A percentile compares a stretch with the other conserved stretches of the same genome.
phyloP scores from a whole-genome alignment of 1,140 invertebrate genomes.

The Ceratosolen fusciceps region DNA sequence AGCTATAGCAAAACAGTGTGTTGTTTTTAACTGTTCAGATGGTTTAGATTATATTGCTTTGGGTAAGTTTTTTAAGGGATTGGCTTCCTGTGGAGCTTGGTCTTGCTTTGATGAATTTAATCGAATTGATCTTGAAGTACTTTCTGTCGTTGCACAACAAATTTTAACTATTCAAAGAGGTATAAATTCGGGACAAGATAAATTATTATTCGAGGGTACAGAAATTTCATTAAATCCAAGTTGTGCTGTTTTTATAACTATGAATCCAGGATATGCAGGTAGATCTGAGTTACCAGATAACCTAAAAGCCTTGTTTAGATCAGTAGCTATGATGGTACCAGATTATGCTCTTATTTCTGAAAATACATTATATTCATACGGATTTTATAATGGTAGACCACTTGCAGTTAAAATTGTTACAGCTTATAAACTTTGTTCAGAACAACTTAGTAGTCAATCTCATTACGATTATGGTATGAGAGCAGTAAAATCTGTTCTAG shows the following conservation, averaged over 20 bases:
- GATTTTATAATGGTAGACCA: slow-evolving; percentile 91
- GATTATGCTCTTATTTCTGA: slow-evolving; percentile 96
- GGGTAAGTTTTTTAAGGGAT: slow-evolving; percentile 97
- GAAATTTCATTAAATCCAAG: slow-evolving; percentile 87
- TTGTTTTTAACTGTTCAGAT: slow-evolving; percentile 97
- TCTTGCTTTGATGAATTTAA: slow-evolving; percentile 98
- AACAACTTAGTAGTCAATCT: slow-evolving; percentile 92
- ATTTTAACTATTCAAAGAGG: slow-evolving; percentile 85
- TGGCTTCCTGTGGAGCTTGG: slow-evolving; percentile 97
- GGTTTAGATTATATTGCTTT: slow-evolving; percentile 94
- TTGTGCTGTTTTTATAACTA: slow-evolving; percentile 96
- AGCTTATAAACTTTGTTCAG: slow-evolving; percentile 93
- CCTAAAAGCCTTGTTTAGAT: slow-evolving; percentile 92
- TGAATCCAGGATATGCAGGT: slow-evolving; percentile 95
- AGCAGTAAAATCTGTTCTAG: slow-evolving; percentile 89
- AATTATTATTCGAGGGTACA: slow-evolving; percentile 92
- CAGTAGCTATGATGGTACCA: slow-evolving; percentile 98
- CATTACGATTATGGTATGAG: slow-evolving; percentile 97
- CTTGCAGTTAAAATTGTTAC: slow-evolving; percentile 95
- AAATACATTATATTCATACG: slow-evolving; percentile 92
- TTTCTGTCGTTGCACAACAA: slow-evolving; percentile 94
- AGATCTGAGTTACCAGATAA: slow-evolving; percentile 93
- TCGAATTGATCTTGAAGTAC: slow-evolving; percentile 86
- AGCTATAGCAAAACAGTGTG: slow-evolving; percentile 95
- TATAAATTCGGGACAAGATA: slow-evolving; percentile 84